Percentiles rank a stretch among this genome's conserved stretches.
Conservation (phyloP, 2,888 invertebrate species). For the Atrina japonica region DNA sequence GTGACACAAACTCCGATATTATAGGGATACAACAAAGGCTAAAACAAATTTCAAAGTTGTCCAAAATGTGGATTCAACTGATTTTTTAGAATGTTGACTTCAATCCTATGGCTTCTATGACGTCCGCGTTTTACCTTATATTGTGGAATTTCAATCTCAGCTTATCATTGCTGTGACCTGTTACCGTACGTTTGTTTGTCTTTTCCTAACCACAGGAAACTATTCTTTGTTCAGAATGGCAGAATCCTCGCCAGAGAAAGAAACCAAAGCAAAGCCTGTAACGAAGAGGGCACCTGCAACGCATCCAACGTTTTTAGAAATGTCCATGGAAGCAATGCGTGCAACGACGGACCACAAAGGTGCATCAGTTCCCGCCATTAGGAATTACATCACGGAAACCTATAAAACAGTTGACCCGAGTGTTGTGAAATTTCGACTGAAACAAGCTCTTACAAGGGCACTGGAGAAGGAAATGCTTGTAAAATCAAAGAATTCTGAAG, state of each 20-base stretch:
- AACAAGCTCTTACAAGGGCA: slow-evolving; percentile 33
- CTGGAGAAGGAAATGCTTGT: slow-evolving; percentile 32
- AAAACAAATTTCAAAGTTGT: too few species aligned
- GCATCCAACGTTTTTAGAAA: slow-evolving; percentile 55
- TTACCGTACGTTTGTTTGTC: not conserved
- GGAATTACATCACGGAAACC: slow-evolving; percentile 60
- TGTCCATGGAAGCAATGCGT: slow-evolving; percentile 58
- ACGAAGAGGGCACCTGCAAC: slow-evolving; percentile 22
- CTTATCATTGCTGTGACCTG: not conserved
- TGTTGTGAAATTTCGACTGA: slow-evolving; percentile 26
- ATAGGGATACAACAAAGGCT: too few species aligned
- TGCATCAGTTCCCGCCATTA: slow-evolving; percentile 59
- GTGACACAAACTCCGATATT: too few species aligned
- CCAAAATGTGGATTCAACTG: slow-evolving; percentile 9
- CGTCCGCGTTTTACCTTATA: slow-evolving; percentile 20
- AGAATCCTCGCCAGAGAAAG: slow-evolving; percentile 37
- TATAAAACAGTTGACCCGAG: slow-evolving; percentile 49
- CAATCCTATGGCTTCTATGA: slow-evolving; percentile 34
- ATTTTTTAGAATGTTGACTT: not conserved
- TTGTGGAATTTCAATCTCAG: not conserved
- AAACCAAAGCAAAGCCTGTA: slow-evolving; percentile 39
- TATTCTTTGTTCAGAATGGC: not conserved
- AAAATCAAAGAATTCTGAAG: slow-evolving; percentile 38
- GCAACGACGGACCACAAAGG: slow-evolving; percentile 58
- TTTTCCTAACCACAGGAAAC: not conserved